phyloP scores from a whole-genome alignment of 2,888 invertebrate genomes.

The Scaeva pyrastri region DNA sequence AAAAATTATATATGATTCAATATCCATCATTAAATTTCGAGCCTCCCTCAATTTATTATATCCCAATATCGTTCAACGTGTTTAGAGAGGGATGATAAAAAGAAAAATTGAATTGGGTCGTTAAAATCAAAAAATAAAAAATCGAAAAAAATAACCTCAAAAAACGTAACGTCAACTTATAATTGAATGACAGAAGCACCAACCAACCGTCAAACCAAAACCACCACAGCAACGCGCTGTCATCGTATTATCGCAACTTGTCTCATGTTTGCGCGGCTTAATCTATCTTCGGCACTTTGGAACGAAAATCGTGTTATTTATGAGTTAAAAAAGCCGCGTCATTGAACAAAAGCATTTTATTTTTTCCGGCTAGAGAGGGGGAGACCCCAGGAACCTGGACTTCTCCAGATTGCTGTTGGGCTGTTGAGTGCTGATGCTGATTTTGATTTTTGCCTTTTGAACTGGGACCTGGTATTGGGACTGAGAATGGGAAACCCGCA shows the following conservation, averaged over 20 bases:
- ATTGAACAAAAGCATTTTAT: constrained; percentile 6
- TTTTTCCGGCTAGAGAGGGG: not conserved
- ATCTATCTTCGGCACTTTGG: constrained; percentile 21
- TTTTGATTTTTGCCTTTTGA: constrained; percentile 5
- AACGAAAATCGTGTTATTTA: constrained; percentile 14
- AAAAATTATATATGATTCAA: constrained; percentile 1
- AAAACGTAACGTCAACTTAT: constrained; percentile 25
- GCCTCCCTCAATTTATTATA: not conserved
- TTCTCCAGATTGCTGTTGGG: too few species aligned
- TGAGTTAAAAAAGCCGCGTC: not conserved
- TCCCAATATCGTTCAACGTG: not conserved
- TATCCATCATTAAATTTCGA: constrained; percentile 27
- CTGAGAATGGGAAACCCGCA: constrained; percentile 53
- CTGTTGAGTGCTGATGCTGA: not conserved
- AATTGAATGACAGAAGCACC: constrained; percentile 61
- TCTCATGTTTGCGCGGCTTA: constrained; percentile 24
- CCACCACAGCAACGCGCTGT: not conserved
- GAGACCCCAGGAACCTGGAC: not conserved
- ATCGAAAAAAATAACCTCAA: constrained; percentile 22
- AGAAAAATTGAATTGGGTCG: constrained; percentile 35
- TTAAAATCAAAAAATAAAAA: constrained; percentile 59
- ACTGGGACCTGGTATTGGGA: too few species aligned
- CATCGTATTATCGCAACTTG: constrained; percentile 38
- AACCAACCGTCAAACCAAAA: constrained; percentile 38
- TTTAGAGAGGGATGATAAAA: not conserved